Percentiles rank a stretch among this genome's conserved stretches.
These are phyloP conservation scores for Ennomos fuscantarius DNA, from an alignment of 2,888 invertebrate genomes.

Conservation along the genomic window DNA sequence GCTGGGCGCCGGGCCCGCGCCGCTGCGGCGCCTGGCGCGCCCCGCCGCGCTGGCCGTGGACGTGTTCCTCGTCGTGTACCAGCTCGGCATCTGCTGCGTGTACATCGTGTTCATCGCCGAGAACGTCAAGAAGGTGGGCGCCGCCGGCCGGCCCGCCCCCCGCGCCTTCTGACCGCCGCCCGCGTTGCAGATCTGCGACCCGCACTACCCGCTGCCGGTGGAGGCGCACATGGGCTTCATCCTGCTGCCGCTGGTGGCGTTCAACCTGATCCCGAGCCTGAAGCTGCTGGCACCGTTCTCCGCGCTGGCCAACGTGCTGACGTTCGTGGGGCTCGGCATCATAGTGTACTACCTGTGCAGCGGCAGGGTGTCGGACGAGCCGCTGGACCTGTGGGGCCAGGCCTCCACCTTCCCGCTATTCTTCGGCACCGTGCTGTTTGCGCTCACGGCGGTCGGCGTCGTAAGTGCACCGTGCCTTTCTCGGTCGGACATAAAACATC, in stretches of 20 bases:
- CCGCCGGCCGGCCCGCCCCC: too few relatives aligned
- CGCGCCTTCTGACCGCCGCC: too few relatives aligned
- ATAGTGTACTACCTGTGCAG: constrained; percentile 91
- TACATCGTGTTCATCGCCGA: constrained; percentile 97
- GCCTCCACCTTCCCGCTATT: constrained; percentile 94
- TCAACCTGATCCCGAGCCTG: constrained; percentile 90
- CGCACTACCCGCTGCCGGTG: constrained; percentile 70
- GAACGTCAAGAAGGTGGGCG: constrained; percentile 89
- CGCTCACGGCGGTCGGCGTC: constrained; percentile 93
- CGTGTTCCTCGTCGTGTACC: constrained; percentile 91
- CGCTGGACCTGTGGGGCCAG: constrained; percentile 87
- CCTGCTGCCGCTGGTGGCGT: constrained; percentile 87
- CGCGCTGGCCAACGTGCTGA: constrained; percentile 91
- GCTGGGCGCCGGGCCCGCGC: constrained; percentile 89
- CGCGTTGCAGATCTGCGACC: constrained; percentile 63
- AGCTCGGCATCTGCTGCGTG: constrained; percentile 97
- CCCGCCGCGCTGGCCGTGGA: constrained; percentile 87
- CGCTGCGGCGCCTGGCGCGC: constrained; percentile 86
- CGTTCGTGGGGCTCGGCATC: constrained; percentile 90
- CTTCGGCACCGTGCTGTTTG: constrained; percentile 97
- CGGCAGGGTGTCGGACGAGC: constrained; percentile 81
- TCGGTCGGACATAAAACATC: background rate
- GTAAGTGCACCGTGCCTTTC: constrained; percentile 74
- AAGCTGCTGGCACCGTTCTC: constrained; percentile 94
- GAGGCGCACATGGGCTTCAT: constrained; percentile 88